Conservation (phyloP, 2,797 vertebrate species). For the Buceros bicornis region DNA sequence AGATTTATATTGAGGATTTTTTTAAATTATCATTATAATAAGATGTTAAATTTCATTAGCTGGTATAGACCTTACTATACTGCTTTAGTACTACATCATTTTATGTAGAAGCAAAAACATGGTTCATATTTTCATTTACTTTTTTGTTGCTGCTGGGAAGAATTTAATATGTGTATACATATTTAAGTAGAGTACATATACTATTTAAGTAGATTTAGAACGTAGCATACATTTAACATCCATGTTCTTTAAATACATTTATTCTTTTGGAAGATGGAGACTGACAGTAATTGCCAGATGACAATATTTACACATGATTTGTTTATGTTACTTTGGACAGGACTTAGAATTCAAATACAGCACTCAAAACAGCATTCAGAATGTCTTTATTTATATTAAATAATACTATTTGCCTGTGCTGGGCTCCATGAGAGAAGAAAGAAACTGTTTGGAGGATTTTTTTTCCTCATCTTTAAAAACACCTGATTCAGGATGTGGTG, state of each 20-base stretch:
- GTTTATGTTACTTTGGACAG: not conserved
- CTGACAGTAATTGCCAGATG: slow-evolving; percentile 1
- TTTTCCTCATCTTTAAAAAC: not conserved
- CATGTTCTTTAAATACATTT: slow-evolving; percentile 18
- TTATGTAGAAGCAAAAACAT: not conserved
- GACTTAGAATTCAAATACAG: not conserved
- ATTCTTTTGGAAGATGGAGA: not conserved
- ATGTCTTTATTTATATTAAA: not conserved
- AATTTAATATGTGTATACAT: not conserved
- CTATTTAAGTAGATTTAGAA: slow-evolving; percentile 47
- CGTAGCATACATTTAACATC: not conserved
- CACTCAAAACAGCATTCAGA: not conserved
- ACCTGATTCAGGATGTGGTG: not conserved
- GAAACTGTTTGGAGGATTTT: not conserved
- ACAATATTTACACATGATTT: not conserved
- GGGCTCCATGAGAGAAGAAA: not conserved
- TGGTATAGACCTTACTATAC: not conserved
- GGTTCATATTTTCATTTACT: not conserved
- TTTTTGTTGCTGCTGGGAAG: not conserved
- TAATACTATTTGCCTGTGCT: not conserved
- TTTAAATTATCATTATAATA: not conserved
- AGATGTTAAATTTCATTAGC: not conserved
- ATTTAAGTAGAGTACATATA: slow-evolving; percentile 23
- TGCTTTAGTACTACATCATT: not conserved
- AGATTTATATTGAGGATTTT: not conserved